Percentiles rank a stretch among this genome's conserved stretches.
Evolutionary conservation across 2,888 invertebrate species (phyloP).

Genomic region (Zygaena filipendulae): DNA sequence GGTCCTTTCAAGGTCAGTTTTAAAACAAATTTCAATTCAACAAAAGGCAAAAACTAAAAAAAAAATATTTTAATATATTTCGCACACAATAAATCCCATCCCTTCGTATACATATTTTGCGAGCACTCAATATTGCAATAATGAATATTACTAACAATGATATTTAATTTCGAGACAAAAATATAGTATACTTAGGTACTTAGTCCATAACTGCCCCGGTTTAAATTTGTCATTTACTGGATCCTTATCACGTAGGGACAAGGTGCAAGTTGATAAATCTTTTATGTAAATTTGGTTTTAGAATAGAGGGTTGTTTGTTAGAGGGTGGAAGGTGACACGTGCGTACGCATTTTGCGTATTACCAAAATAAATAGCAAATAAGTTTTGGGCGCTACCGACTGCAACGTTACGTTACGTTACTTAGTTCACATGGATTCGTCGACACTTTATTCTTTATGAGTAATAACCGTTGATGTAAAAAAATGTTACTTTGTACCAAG

Average conservation of each 20-base stretch:
- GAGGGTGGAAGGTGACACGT: conserved; percentile 43
- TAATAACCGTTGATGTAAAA: no score
- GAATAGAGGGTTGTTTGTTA: conserved; percentile 28
- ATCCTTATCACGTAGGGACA: conserved; percentile 17
- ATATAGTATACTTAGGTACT: no score
- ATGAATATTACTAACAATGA: conserved; percentile 57
- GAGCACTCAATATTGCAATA: conserved; percentile 59
- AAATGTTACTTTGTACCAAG: conserved; percentile 14
- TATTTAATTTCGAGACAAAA: conserved; percentile 59
- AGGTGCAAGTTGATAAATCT: conserved; percentile 27
- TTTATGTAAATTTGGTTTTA: no score
- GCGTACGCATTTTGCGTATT: conserved; percentile 59
- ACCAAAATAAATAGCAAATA: conserved; percentile 59
- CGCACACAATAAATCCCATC: conserved; percentile 52
- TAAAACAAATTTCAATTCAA: no score
- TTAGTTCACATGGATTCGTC: conserved; percentile 50
- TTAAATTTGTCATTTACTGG: no score
- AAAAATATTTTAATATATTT: no score
- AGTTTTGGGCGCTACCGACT: conserved; percentile 29
- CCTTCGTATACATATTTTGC: conserved; percentile 26
- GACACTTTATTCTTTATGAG: no score
- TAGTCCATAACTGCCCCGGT: no score
- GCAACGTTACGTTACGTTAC: conserved; percentile 27
- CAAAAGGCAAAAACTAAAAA: no score
- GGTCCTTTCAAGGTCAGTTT: no score